Conservation (phyloP, 2,797 vertebrate genomes). For the Dryobates pubescens region DNA sequence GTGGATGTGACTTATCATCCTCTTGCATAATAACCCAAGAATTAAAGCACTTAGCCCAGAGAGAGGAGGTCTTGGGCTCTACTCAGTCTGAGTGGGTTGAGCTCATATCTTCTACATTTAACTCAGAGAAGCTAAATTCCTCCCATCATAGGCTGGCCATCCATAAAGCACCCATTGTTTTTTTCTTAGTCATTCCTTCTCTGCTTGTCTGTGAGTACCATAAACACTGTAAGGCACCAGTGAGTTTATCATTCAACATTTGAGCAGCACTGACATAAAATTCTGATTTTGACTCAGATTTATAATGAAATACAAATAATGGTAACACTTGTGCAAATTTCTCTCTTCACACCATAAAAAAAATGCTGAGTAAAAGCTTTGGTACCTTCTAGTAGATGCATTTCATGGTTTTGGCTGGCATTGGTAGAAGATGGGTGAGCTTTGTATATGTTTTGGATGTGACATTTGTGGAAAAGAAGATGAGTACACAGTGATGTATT, state of each 20-base stretch:
- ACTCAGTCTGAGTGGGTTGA: neutral
- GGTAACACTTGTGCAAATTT: neutral
- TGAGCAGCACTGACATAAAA: neutral
- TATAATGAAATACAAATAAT: neutral
- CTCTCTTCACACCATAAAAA: neutral
- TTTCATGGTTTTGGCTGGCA: neutral
- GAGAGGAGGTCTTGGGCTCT: neutral
- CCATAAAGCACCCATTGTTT: constrained; percentile 37
- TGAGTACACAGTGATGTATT: neutral
- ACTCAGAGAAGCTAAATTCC: constrained; percentile 6
- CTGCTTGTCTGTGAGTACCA: neutral
- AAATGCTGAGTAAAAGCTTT: neutral
- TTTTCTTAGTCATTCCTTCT: neutral
- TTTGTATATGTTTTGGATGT: neutral
- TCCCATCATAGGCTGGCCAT: neutral
- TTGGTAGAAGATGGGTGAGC: neutral
- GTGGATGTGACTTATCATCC: constrained; percentile 52
- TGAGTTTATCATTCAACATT: neutral
- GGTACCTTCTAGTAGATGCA: neutral
- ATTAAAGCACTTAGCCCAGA: constrained; percentile 14
- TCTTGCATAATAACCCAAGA: constrained; percentile 36
- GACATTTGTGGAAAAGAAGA: neutral
- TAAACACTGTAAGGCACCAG: neutral
- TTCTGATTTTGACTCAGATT: neutral
- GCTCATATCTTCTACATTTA: neutral